Evolutionary conservation across 2,888 invertebrate genomes (phyloP).

Genomic region (Pedicia rivosa): DNA sequence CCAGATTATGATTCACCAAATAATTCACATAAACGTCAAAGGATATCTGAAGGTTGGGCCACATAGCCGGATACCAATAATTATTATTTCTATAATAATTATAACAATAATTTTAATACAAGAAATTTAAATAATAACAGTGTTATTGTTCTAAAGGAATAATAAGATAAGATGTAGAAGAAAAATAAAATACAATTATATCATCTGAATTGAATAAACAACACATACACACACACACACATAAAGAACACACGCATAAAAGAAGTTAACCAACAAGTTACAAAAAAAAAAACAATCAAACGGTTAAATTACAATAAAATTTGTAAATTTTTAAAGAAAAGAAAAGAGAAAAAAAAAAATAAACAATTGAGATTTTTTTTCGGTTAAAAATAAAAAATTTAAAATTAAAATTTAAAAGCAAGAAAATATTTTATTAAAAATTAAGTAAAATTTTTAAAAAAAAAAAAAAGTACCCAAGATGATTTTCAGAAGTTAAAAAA

Average conservation of each 20-base stretch:
- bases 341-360: no score
- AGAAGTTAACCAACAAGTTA: not conserved
- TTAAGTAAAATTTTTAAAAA: no score
- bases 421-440: no score
- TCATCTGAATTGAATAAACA: no score
- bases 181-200: not conserved
- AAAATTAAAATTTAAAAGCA: no score
- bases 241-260: not conserved
- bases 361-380: no score
- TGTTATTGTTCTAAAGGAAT: constrained; percentile 15
- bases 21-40: constrained; percentile 55
- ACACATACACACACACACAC: no score
- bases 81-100: constrained; percentile 6
- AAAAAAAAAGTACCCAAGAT: no score
- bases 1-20: constrained; percentile 43
- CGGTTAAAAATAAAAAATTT: no score
- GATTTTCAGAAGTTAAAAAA: no score
- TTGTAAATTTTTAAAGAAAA: no score
- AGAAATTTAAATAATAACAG: constrained; percentile 9
- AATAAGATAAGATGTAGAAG: not conserved
- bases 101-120: constrained; percentile 5
- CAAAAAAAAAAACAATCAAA: not conserved
- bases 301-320: no score
- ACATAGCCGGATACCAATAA: constrained; percentile 44
- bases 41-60: constrained; percentile 81